Percentiles rank a stretch among this genome's conserved stretches.
Conservation (phyloP, 2,113 vertebrate genomes). For the Microtus montanus region DNA sequence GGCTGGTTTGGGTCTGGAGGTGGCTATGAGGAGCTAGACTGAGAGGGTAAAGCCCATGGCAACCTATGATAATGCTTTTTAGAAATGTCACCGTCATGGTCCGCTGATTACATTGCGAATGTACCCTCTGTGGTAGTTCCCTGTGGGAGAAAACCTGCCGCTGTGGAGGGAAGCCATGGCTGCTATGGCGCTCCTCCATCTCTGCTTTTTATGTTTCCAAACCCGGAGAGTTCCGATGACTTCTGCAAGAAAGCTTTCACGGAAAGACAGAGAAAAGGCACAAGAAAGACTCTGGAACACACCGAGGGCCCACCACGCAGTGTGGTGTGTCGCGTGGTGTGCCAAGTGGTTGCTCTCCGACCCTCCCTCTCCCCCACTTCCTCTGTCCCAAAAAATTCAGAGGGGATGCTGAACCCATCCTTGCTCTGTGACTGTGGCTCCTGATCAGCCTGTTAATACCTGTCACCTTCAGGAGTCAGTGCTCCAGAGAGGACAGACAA, state of each 20-base stretch:
- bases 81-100: not conserved
- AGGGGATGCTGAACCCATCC: not conserved
- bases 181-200: not conserved
- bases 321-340: not conserved
- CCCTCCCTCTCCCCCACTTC: not conserved
- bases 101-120: not conserved
- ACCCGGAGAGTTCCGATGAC: not conserved
- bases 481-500: not conserved
- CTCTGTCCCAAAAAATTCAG: not conserved
- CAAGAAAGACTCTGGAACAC: not conserved
- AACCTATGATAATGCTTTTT: not conserved
- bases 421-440: not conserved
- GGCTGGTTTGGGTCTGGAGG: not conserved
- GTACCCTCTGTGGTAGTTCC: not conserved
- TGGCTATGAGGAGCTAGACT: not conserved
- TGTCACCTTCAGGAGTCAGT: not conserved
- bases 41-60: not conserved
- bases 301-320: not conserved
- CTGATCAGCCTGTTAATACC: not conserved
- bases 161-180: not conserved
- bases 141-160: not conserved
- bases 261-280: not conserved
- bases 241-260: conserved; percentile 1
- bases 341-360: not conserved
- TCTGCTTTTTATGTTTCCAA: not conserved